Evolutionary conservation across 2,797 vertebrate genomes (phyloP), one percentile per base, ranked within the genome.

Genomic region (Enteromius thamalakanensis): DNA sequence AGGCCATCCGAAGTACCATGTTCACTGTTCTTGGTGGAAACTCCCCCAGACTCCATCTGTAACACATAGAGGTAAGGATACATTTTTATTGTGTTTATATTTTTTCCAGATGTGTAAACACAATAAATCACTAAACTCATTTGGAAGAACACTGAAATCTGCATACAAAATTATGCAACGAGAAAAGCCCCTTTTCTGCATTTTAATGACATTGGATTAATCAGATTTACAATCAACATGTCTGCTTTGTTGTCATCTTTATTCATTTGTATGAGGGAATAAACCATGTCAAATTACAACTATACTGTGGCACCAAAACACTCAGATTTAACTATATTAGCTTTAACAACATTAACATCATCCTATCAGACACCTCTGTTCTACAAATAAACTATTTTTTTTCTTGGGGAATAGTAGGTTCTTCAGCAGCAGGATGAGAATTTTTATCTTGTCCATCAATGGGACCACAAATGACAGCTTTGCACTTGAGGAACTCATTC

Each of bases 401-500:
- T 34, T 83, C n/a, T 55, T 67, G 29, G 23, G 51, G 0, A 17
- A 23, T 55, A 8, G 45, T 82, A 21, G 77, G 60, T 8, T 78
- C 51, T 84, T 75, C 32, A 80, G 8, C 47, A 70, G 8, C 34
- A 79, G 4, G 26, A 9, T 70, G 45, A 40, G 12, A 3, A 37
- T 53, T 62, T 62, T 12, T 37, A 72, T 62, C 60, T 7, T 40
- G 29, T 51, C 40, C 26, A 40, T 65, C 72, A 34, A 17, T 21
- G 9, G 81, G 58, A 32, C 67, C 68, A 37, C 45, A 40, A 21
- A 84, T 58, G 2, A 86, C 89, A 49, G 68, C 90, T 88, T 90
- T 95, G 93, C 96, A 97, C 34, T 81, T 90, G 7, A 91, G 83
- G 80, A 92, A 94, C 17, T 92, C 93, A 0, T 94, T 92, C 62